Base-by-base conservation (phyloP, 2,113 vertebrate species). In the Protobothrops mucrosquamatus region DNA sequence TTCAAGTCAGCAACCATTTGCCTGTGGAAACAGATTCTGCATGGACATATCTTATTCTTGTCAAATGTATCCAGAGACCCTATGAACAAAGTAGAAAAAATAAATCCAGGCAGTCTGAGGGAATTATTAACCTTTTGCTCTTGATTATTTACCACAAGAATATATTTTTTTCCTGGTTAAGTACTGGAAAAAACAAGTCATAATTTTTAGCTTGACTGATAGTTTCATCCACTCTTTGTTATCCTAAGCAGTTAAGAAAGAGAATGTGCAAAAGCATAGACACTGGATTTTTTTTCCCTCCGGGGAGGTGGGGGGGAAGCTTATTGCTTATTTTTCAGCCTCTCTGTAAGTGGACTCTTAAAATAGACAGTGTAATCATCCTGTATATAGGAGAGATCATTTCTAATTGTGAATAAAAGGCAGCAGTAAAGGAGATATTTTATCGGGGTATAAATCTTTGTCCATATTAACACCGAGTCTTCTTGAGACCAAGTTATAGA, bases 1-100 rank as follows among this genome's bases (percentile, higher is more conserved):
- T 95, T 90, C 12, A 94, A 95, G 95, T 96, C 95, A 94, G 24
- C 85, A 89, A 90, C 46, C 93, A 92, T 94, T 95, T 93, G 43
- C 91, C 85, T 91, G 90, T 89, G 93, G 64, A 92, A 59, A 4
- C 91, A 92, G 8, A 4, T 89, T 93, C 54, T 89, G 1, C 74
- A 89, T 14, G 23, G 51, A 20, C 69, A 87, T 96, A 57, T 20
- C 3, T 43, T 12, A 56, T 29, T 91, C 64, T 93, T 61, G n/a
- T 29, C 88, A 95, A 81, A 81, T 94, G 1, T 6, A 74, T 94
- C 43, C 57, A 89, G 4, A 87, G 93, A 56, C 94, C 52, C 87
- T 48, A n/a, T 0, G 87, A 11, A 74, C n/a, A 18, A 89, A 20
- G 9, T 15, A 34, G 18, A 11, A 15, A 12, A 8, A 4, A 89